Base-by-base conservation (phyloP, 2,797 vertebrate species). In the Brachyrhaphis roseni region DNA sequence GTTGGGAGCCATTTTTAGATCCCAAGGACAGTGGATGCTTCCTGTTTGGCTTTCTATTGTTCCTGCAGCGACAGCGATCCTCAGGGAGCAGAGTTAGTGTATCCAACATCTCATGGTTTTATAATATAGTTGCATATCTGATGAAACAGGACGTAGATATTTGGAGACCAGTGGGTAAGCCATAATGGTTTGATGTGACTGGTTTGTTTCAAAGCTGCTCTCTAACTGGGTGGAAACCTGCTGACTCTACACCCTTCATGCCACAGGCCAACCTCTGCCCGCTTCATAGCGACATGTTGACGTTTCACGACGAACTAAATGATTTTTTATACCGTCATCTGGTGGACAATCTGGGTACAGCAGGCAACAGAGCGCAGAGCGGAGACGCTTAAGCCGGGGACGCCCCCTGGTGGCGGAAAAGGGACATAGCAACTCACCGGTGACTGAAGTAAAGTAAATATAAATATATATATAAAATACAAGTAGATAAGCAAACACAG, bases 1-100 rank as follows among this genome's bases (percentile, higher is more conserved):
- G 71, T 89, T 81, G 55, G 68, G 91, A 93, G 92, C 94, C 95
- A 94, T 94, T 95, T 95, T 95, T 96, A 95, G 94, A 94, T 92
- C 91, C 88, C 95, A 96, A 96, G 95, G 95, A 95, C 95, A 95
- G 93, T 91, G 89, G 87, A 88, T 78, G 91, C 90, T 95, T 95
- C 93, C 95, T 92, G 83, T 89, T 83, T 87, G 81, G 91, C 90
- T 90, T 92, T 93, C 93, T 91, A 96, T 95, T 96, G 92, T 94
- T 94, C 84, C 87, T 93, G 87, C 86, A 92, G 91, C 81, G 86
- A 74, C 84, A 88, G 74, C 74, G 84, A 87, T 92, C 91, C 88
- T 87, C 16, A 0, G 88, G 89, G 87, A 93, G 86, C 62, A 55
- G 77, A 75, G 73, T 66, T 28, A 36, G 41, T 18, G 13, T n/a